Evolutionary conservation across 2,113 vertebrate species (phyloP).

Genomic region (Pandion haliaetus): DNA sequence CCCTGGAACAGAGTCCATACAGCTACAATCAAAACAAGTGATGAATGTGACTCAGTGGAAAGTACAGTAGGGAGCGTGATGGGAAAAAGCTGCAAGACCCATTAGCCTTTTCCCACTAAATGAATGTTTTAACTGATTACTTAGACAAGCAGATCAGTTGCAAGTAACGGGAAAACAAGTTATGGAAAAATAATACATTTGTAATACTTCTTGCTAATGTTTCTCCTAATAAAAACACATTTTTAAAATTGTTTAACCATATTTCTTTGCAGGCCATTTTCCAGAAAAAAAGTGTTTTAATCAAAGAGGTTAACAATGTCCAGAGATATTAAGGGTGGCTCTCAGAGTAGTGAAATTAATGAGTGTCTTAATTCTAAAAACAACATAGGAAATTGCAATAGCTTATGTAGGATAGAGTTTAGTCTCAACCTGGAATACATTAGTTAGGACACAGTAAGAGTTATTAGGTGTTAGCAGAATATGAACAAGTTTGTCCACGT

Average conservation of each 20-base stretch:
- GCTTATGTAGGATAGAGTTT: not conserved
- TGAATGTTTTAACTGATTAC: not conserved
- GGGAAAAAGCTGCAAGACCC: not conserved
- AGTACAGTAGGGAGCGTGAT: not conserved
- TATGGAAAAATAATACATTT: not conserved
- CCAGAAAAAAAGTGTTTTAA: not conserved
- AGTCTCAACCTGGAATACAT: not conserved
- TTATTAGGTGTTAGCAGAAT: not conserved
- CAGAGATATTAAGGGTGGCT: not conserved
- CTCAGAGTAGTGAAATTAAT: not conserved
- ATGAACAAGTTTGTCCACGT: not conserved
- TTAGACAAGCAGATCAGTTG: not conserved
- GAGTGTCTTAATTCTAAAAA: not conserved
- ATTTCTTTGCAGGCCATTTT: not conserved
- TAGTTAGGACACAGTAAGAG: not conserved
- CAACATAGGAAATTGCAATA: not conserved
- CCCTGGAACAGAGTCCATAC: not conserved
- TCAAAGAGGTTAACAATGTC: not conserved
- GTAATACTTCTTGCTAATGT: not conserved
- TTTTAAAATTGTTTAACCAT: not conserved
- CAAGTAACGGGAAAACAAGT: not conserved
- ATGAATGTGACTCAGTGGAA: not conserved
- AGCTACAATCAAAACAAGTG: not conserved
- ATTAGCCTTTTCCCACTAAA: not conserved
- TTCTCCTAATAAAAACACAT: not conserved